Conservation (phyloP, 2,888 invertebrate species). For the Nomada flava region DNA sequence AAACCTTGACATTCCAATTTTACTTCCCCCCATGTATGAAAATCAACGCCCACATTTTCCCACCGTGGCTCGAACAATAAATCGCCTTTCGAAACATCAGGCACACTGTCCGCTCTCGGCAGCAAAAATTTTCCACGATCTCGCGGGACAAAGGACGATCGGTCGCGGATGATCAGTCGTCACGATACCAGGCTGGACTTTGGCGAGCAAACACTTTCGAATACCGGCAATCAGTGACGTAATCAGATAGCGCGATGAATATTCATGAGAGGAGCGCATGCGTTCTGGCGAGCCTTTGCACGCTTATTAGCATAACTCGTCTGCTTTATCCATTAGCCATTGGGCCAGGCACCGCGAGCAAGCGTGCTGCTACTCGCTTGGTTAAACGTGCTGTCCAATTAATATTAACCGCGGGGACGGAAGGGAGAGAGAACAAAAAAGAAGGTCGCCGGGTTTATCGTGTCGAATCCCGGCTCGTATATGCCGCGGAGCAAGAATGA, state of each 20-base stretch:
- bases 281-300: slow-evolving; percentile 65
- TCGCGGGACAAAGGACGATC: slow-evolving; percentile 28
- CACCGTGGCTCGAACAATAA: neutral
- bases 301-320: slow-evolving; percentile 77
- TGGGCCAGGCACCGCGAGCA: slow-evolving; percentile 57
- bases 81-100: neutral
- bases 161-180: slow-evolving; percentile 52
- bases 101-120: neutral
- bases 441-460: slow-evolving; percentile 58
- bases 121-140: neutral
- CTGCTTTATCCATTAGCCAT: slow-evolving; percentile 75
- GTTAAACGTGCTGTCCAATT: slow-evolving; percentile 66
- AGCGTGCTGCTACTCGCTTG: slow-evolving; percentile 59
- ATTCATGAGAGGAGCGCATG: slow-evolving; percentile 73
- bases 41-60: no score
- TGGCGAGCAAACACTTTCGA: slow-evolving; percentile 72
- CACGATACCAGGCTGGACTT: slow-evolving; percentile 60
- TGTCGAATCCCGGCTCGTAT: slow-evolving; percentile 15
- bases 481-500: neutral
- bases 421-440: slow-evolving; percentile 24
- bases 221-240: slow-evolving; percentile 73
- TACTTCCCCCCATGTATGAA: no score
- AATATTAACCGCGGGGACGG: slow-evolving; percentile 56
- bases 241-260: slow-evolving; percentile 73
- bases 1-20: no score